Evolutionary conservation across 2,113 vertebrate species (phyloP).

Genomic region (Brachypodius melanocephalos): DNA sequence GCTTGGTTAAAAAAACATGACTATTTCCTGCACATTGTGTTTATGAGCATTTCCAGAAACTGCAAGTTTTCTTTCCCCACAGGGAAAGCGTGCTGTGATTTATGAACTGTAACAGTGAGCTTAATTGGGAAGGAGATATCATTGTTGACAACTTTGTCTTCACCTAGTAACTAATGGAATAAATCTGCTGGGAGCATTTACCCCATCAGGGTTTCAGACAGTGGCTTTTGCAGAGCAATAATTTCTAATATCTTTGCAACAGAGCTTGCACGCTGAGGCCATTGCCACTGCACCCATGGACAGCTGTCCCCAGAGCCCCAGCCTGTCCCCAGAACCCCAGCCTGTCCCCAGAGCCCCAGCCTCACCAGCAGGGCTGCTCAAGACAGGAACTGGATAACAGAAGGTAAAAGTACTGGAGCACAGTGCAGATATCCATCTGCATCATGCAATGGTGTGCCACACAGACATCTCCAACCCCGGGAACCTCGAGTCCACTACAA

Average conservation of each 20-base stretch:
- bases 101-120: conserved; percentile 20
- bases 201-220: neutral
- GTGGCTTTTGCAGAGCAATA: conserved; percentile 16
- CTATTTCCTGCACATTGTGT: neutral
- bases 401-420: neutral
- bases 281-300: neutral
- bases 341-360: neutral
- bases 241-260: neutral
- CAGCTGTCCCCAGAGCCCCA: neutral
- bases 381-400: neutral
- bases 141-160: conserved; percentile 44
- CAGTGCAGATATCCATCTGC: neutral
- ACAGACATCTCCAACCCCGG: neutral
- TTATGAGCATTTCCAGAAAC: conserved; percentile 36
- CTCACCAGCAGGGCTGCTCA: neutral
- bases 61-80: neutral
- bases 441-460: neutral
- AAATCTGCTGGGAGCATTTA: conserved; percentile 25
- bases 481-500: neutral
- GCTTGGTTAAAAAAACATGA: neutral
- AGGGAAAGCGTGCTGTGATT: conserved; percentile 31
- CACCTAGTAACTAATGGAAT: conserved; percentile 41
- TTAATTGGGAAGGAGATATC: conserved; percentile 55
- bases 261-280: neutral
- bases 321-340: neutral